These are phyloP conservation scores for Chamaetylas fuelleborni DNA, from an alignment of 2,113 vertebrate species.

Conservation along the genomic window DNA sequence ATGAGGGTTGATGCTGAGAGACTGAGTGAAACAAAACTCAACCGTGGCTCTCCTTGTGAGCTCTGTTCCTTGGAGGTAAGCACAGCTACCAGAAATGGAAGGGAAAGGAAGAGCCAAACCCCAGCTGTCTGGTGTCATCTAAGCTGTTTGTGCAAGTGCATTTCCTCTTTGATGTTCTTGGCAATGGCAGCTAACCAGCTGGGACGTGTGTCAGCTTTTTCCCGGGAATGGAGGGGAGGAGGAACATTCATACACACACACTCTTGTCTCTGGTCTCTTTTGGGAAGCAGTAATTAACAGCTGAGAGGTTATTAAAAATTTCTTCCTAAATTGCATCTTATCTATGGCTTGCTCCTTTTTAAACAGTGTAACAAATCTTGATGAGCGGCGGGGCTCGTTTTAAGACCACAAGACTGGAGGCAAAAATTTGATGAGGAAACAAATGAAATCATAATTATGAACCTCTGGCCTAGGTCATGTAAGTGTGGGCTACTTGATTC, in stretches of 20 bases:
- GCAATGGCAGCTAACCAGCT: conserved; percentile 63
- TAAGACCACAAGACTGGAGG: not conserved
- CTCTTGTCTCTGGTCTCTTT: conserved; percentile 58
- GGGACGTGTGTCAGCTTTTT: conserved; percentile 54
- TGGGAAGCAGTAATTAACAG: conserved; percentile 55
- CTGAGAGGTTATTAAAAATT: conserved; percentile 65
- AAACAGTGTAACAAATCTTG: conserved; percentile 26
- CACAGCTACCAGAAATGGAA: conserved; percentile 15
- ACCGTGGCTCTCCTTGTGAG: not conserved
- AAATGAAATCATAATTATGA: not conserved
- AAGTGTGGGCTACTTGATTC: not conserved
- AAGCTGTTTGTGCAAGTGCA: conserved; percentile 54
- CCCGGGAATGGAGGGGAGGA: conserved; percentile 28
- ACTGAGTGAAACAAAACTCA: not conserved
- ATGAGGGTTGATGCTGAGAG: not conserved
- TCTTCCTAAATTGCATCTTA: conserved; percentile 53
- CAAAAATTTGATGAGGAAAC: not conserved
- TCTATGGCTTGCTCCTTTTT: conserved; percentile 25
- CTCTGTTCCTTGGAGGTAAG: conserved; percentile 19
- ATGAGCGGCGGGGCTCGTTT: not conserved
- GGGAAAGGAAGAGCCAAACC: conserved; percentile 35
- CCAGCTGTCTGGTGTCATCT: conserved; percentile 57
- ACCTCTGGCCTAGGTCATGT: not conserved
- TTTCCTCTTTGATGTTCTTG: conserved; percentile 66
- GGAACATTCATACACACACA: conserved; percentile 42